Conservation (phyloP, 2,113 vertebrate species). For the Tor tambroides region DNA sequence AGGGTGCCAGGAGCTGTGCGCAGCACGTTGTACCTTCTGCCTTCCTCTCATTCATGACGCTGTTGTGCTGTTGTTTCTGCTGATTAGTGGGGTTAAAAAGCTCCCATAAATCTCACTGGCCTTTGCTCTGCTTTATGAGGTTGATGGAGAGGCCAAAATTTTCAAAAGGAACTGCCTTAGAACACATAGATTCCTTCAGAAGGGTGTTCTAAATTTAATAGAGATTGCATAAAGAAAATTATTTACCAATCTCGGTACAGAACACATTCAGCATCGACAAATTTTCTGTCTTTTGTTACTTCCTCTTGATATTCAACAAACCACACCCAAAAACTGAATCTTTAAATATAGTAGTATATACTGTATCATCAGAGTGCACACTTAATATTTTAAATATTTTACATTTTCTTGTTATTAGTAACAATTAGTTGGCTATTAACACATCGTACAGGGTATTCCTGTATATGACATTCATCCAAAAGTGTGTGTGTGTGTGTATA, state of each 20-base stretch:
- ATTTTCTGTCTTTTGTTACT: neutral
- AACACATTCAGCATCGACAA: neutral
- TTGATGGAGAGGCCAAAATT: neutral
- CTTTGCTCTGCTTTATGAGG: conserved; percentile 4
- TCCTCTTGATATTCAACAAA: neutral
- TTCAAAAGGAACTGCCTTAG: neutral
- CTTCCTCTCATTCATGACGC: conserved; percentile 56
- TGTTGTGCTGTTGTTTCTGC: conserved; percentile 40
- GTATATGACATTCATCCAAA: neutral
- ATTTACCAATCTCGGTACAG: neutral
- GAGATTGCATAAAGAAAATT: neutral
- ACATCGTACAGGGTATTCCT: neutral
- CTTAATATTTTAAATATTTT: neutral
- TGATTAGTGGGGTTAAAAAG: conserved; percentile 42
- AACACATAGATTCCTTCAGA: neutral
- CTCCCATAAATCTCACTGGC: conserved; percentile 45
- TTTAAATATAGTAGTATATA: neutral
- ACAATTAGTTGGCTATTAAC: neutral
- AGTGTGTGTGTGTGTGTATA: neutral
- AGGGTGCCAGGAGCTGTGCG: conserved; percentile 4
- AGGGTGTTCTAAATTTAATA: neutral
- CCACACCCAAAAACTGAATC: neutral
- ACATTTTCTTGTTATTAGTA: neutral
- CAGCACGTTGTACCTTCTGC: conserved; percentile 45
- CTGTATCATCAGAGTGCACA: neutral